Evolutionary conservation across 2,113 vertebrate genomes (phyloP).

Genomic region (Microcebus murinus): DNA sequence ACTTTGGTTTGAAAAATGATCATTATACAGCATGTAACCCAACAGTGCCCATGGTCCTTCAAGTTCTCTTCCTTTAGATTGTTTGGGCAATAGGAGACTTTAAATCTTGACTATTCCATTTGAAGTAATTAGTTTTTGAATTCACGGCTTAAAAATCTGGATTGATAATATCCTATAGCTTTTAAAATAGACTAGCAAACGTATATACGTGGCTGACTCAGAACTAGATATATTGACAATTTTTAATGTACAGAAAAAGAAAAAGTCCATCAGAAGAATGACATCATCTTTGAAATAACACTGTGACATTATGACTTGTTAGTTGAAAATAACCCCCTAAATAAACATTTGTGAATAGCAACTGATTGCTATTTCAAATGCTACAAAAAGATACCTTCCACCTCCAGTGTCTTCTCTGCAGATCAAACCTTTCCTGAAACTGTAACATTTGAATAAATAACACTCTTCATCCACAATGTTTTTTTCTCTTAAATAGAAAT

Average conservation of each 20-base stretch:
- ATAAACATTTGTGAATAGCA: conserved; percentile 55
- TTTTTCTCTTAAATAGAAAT: conserved; percentile 84
- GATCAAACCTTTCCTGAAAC: conserved; percentile 68
- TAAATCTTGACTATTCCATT: background rate
- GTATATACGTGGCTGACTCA: background rate
- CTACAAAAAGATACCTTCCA: conserved; percentile 57
- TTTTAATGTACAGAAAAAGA: background rate
- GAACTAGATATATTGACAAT: background rate
- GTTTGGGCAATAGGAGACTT: background rate
- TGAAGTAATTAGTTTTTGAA: background rate
- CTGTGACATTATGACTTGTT: background rate
- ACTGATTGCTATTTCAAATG: conserved; percentile 45
- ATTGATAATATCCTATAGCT: background rate
- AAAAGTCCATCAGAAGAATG: background rate
- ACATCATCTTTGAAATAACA: conserved; percentile 8
- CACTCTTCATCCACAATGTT: conserved; percentile 69
- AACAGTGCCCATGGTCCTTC: background rate
- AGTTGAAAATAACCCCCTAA: conserved; percentile 29
- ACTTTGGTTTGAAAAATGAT: background rate
- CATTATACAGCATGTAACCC: background rate
- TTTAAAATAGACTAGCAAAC: background rate
- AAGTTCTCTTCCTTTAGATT: background rate
- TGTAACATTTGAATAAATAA: conserved; percentile 83
- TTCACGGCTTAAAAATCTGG: background rate
- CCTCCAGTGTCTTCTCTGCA: conserved; percentile 61